These are phyloP conservation scores for Actenoides hombroni DNA, from an alignment of 2,113 vertebrate species.

Conservation along the genomic window DNA sequence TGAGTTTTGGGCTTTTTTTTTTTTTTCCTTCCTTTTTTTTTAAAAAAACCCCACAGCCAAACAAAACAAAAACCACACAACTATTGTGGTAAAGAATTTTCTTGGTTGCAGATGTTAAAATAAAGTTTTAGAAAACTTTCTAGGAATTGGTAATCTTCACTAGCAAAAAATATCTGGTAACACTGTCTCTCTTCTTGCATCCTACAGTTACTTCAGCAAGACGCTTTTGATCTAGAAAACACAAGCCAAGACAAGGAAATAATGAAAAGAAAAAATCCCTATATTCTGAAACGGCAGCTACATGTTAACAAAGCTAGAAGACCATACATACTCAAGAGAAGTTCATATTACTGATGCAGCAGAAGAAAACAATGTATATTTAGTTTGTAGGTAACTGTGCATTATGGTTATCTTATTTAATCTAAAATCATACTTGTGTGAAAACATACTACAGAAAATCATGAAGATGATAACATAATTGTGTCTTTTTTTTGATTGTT, in stretches of 20 bases:
- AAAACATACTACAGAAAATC: conserved; percentile 64
- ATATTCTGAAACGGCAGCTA: conserved; percentile 92
- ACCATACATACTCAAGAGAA: conserved; percentile 94
- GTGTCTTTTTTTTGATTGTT: conserved; percentile 66
- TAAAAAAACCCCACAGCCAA: too few relatives aligned
- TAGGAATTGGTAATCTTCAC: background rate
- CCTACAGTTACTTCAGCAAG: conserved; percentile 81
- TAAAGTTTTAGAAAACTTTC: background rate
- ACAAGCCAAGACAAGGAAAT: conserved; percentile 79
- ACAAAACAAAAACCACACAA: too few relatives aligned
- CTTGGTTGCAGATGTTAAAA: background rate
- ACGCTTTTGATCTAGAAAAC: conserved; percentile 78
- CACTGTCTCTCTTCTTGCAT: background rate
- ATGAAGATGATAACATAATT: conserved; percentile 61
- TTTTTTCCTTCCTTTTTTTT: background rate
- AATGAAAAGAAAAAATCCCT: conserved; percentile 93
- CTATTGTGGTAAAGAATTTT: background rate
- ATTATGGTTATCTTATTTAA: conserved; percentile 66
- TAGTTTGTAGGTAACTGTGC: conserved; percentile 79
- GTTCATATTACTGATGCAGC: conserved; percentile 84
- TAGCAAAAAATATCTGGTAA: background rate
- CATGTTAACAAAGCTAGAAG: conserved; percentile 88
- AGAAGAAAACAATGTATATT: conserved; percentile 57
- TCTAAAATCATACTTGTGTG: conserved; percentile 70
- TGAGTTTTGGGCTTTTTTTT: background rate